Base-by-base conservation (phyloP, 1,140 invertebrate species). In the Drosophila lowei region DNA sequence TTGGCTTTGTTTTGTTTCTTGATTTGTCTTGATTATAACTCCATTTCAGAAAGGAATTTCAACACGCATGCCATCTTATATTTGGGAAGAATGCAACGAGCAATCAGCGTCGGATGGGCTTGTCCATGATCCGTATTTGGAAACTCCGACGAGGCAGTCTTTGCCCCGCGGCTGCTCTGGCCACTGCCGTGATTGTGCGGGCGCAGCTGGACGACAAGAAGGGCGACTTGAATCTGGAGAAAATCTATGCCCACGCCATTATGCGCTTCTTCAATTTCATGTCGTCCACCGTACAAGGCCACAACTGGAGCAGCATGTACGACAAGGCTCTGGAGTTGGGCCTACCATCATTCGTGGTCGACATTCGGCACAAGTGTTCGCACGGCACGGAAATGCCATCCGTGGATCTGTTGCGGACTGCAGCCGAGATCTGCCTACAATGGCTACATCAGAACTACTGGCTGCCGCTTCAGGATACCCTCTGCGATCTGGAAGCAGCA, bases 181-280 rank as follows among this genome's bases (percentile, higher is more conserved):
- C 89, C 28, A 91, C 91, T 16, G 66, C 61, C 6, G 74, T 78
- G 2, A 72, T 91, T 8, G 44, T 91, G 0, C 53, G 79, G 15
- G 78, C 90, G 2, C 76, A 86, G 47, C 25, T 90, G 23, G 53
- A 76, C 25, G 76, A 76, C 47, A 57, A 46, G 11, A 41, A 74
- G 46, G 75, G 59, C 21, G 72, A 49, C 15, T 1, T 9, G 1
- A 70, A 65, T 2, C 52, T 89, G n/a, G 72, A 84, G 41, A 71
- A 54, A 0, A 63, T 71, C 7, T 91, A 91, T 66, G 78, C 90
- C 2, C 86, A 65, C 13, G 78, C 89, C 13, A 84, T 91, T 18
- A 91, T 79, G 0, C 67, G 90, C 6, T 91, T 91, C 53, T 84
- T 90, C 42, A 91, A 91, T 54, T 91, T 90, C 21, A 91, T 91